phyloP scores from a whole-genome alignment of 2,797 vertebrate species.

The Benthosema pterotum region DNA sequence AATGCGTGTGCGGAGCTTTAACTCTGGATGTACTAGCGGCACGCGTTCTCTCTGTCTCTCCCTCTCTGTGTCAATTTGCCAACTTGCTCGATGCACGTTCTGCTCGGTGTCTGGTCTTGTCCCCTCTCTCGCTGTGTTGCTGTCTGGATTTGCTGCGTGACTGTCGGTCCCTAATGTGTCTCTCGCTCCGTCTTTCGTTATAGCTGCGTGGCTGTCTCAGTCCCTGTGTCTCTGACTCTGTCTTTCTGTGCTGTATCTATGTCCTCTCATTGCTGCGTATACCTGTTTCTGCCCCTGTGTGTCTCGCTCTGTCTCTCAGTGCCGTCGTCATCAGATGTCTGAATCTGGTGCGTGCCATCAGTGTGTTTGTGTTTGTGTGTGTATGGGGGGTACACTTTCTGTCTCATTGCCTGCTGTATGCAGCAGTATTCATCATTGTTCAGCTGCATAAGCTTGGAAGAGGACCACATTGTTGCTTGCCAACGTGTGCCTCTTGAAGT shows the following conservation, averaged over 20 bases:
- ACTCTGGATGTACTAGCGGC: background rate
- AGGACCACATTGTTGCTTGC: conserved; percentile 31
- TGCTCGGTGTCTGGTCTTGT: background rate
- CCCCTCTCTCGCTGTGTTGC: background rate
- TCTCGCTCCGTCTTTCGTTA: background rate
- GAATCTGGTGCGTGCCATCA: background rate
- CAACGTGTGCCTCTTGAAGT: background rate
- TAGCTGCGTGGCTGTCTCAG: too few species aligned
- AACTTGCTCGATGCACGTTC: background rate
- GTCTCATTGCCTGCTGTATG: conserved; percentile 15
- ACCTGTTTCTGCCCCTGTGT: background rate
- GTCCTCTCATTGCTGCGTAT: too few species aligned
- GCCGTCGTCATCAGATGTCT: background rate
- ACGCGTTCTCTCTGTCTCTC: conserved; percentile 15
- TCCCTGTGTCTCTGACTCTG: background rate
- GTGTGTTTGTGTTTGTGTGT: too few species aligned
- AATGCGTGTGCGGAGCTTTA: too few species aligned
- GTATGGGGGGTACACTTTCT: too few species aligned
- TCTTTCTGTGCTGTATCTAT: background rate
- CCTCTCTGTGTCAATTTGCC: conserved; percentile 25
- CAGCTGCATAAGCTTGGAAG: conserved; percentile 27
- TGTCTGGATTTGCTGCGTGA: background rate
- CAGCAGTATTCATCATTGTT: conserved; percentile 40
- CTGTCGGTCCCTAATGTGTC: background rate
- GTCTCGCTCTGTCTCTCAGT: background rate